Evolutionary conservation across 2,113 vertebrate genomes (phyloP).

Genomic region (Cisticola juncidis): DNA sequence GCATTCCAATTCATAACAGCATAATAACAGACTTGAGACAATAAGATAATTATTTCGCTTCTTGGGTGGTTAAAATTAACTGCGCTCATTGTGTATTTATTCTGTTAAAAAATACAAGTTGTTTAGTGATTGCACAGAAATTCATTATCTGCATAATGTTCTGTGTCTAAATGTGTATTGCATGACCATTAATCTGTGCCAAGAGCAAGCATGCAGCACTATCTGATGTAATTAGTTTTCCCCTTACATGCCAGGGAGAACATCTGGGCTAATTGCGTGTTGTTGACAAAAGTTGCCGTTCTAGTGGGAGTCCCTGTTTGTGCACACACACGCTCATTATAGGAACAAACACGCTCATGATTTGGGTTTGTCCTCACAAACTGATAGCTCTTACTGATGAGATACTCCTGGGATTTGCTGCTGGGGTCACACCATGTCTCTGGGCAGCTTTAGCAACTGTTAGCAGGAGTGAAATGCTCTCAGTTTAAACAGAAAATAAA

Average conservation of each 20-base stretch:
- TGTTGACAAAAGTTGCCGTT: conserved; percentile 11
- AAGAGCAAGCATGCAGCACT: conserved; percentile 1
- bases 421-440: neutral
- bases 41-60: conserved; percentile 30
- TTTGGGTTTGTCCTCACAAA: neutral
- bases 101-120: conserved; percentile 8
- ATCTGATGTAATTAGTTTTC: conserved; percentile 46
- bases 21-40: conserved; percentile 44
- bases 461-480: neutral
- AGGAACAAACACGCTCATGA: neutral
- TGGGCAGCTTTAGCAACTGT: neutral
- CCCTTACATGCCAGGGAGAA: neutral
- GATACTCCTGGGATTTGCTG: neutral
- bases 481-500: neutral
- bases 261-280: conserved; percentile 11
- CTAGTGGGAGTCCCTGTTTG: neutral
- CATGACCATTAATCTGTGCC: conserved; percentile 19
- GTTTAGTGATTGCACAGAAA: conserved; percentile 47
- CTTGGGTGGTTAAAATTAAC: conserved; percentile 62
- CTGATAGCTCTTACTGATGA: neutral
- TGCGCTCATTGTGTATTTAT: neutral
- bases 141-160: conserved; percentile 49
- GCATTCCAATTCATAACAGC: neutral
- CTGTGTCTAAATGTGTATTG: conserved; percentile 40
- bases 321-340: neutral